Evolutionary conservation across 2,113 vertebrate genomes (phyloP), one percentile per base, ranked within the genome.

Genomic region (Phainopepla nitens): DNA sequence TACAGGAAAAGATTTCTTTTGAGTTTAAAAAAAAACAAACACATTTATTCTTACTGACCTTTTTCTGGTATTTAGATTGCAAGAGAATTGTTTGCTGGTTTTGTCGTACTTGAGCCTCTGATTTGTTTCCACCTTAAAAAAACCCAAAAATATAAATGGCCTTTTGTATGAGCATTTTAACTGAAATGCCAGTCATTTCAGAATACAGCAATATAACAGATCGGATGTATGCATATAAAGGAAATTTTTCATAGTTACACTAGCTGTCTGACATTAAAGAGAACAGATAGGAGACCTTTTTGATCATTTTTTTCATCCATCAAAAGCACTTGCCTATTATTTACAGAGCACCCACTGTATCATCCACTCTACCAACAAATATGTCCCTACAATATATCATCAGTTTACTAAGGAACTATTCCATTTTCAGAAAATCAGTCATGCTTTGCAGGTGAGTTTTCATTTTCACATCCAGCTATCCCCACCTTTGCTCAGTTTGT

Each of bases 41-140:
- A 89, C 41, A 90, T 58, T 50, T 81, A 95, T 94, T 94, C 68
- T 79, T 81, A 50, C 97, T 93, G 95, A 99, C 99, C 98, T 98
- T 98, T 98, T 98, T 98, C 83, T 98, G 97, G 41, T 98, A 96
- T 98, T 98, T 99, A 96, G 98, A 97, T 62, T 89, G 87, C 11
- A 75, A 69, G 20, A 95, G 89, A 16, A 96, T 94, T 61, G 56
- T 24, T 16, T 97, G 94, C 93, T 99, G 99, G 25, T 88, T 98
- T 95, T 96, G 94, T 62, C 99, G 98, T 77, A 95, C 98, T 97
- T 98, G 98, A 90, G 82, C 69, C 72, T 98, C 83, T 15, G 98
- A 97, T 36, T 87, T 79, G 24, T 31, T 70, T 57, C 99, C 99
- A 91, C 99, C 99, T 95, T 93, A 61, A 76, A 79, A 75, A 85